Evolutionary conservation across 2,888 invertebrate genomes (phyloP), one percentile per base, ranked within the genome.

Genomic region (Phorcus lineatus): DNA sequence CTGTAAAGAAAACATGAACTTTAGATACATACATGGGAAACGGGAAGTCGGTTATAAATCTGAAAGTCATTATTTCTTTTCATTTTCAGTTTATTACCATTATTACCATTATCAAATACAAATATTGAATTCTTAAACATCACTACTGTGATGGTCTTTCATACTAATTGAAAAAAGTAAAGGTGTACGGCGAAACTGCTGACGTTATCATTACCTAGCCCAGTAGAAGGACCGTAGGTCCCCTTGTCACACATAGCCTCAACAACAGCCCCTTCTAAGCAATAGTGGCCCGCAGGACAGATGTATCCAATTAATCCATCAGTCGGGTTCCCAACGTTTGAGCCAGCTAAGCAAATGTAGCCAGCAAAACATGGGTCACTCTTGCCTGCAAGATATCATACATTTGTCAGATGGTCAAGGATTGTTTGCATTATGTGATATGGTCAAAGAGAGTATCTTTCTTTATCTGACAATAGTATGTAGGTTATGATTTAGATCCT

Each of bases 211-310:
- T 81, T 62, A 90, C 90, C 87, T 11, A 89, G 82, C 31, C 87
- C 88, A 11, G 78, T 79, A 0, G 70, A 77, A 0, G 89, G 88
- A 40, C 85, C 88, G 81, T 91, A 92, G 7, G 86, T 85, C 24
- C 91, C 91, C 40, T 84, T 83, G 17, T 87, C 82, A 86, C 92
- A 92, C 0, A 85, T 85, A 0, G 84, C 84, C 53, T 89, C 89
- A 6, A 74, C 80, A 19, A 91, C 87, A 17, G 89, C 90, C 0
- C 90, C 92, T 17, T 84, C 79, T 3, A 82, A 77, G 79, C 92
- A 92, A 85, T 90, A 92, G 84, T 92, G 88, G n/a, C 92, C 92
- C 2, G 80, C 80, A 0, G 92, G 92, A 80, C 92, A 92, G 74
- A 89, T 86, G 84, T 91, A 92, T 1, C 92, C 92, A 31, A 85